Base-by-base conservation (phyloP, 2,113 vertebrate genomes). In the Catharus fuscescens region DNA sequence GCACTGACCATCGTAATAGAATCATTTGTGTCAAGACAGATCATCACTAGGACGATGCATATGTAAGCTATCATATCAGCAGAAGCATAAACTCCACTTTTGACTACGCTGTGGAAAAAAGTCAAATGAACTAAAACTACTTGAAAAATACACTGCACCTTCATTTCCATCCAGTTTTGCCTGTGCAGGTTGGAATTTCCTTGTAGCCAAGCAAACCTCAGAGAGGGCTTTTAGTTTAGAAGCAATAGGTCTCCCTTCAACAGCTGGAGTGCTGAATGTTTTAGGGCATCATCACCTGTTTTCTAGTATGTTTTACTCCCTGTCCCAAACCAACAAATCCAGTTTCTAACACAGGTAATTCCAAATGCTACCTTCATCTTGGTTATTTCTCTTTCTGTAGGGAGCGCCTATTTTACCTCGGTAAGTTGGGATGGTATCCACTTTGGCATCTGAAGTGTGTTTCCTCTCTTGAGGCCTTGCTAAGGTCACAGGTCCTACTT, bases 351-450 rank as follows among this genome's bases (percentile, higher is more conserved):
- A 64, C 0, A 53, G 61, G 18, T 50, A 44, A 69, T 48, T 54
- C 47, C 34, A 52, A 74, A 62, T 54, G 38, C 21, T 26, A 12
- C 28, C 47, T 73, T 62, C 14, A 23, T 14, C 25, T 47, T 32
- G 34, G 15, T 28, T 47, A 21, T 61, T 91, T 69, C 29, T 54
- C 48, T 64, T 65, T 72, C 47, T 69, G 44, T 59, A 50, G 34
- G 16, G 9, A 31, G 29, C 54, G 72, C 47, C 12, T 31, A 6
- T 56, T 70, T 97, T 98, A 99, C 98, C 98, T 98, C 96, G 98
- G 66, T 99, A 99, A 64, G 98, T 99, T 80, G 99, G 98, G 90
- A 98, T 57, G 8, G 98, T 98, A 73, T 98, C 98, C 96, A 99
- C 7, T 89, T 98, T 98, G 52, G 96, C 97, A 50, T 72, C 90